A percentile compares a stretch with the other conserved stretches of the same genome.
These are phyloP conservation scores for Drosophila willistoni DNA, from an alignment of 1,140 invertebrate species.

Conservation along the genomic window DNA sequence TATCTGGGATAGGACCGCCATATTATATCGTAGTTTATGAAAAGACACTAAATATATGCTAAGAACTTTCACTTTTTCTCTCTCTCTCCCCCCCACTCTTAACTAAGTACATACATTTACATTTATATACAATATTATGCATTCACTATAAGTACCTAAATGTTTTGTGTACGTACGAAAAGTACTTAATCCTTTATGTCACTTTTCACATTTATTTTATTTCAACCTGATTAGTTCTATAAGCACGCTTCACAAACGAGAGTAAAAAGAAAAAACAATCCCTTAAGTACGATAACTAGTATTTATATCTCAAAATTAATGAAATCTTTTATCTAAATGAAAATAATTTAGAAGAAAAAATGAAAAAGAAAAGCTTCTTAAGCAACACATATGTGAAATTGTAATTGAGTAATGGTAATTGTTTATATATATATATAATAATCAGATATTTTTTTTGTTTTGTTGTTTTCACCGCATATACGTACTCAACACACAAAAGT, in stretches of 20 bases:
- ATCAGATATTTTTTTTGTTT: slow-evolving; percentile 11
- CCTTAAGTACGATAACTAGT: not conserved
- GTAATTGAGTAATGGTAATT: slow-evolving; percentile 8
- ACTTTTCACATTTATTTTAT: not conserved
- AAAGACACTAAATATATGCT: slow-evolving; percentile 46
- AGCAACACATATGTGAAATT: not conserved
- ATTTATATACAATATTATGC: slow-evolving; percentile 5
- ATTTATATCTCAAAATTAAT: not conserved
- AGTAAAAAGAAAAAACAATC: not conserved
- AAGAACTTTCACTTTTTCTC: slow-evolving; percentile 9
- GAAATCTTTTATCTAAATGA: not conserved
- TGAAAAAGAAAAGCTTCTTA: not conserved
- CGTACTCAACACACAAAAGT: slow-evolving; percentile 20
- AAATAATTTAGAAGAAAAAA: too few species aligned
- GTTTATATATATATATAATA: not conserved
- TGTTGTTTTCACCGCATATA: slow-evolving; percentile 11
- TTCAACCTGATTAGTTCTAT: slow-evolving; percentile 9
- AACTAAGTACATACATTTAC: slow-evolving; percentile 20
- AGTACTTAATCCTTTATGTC: too few species aligned
- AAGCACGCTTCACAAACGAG: not conserved
- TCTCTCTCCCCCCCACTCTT: slow-evolving; percentile 13
- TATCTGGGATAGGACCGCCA: slow-evolving; percentile 31
- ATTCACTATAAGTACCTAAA: slow-evolving; percentile 13
- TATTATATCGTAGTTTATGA: slow-evolving; percentile 51
- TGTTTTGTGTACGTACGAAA: not conserved